Percentiles rank a stretch among this genome's conserved stretches.
Evolutionary conservation across 2,888 invertebrate genomes (phyloP).

Genomic region (Unio delphinus): DNA sequence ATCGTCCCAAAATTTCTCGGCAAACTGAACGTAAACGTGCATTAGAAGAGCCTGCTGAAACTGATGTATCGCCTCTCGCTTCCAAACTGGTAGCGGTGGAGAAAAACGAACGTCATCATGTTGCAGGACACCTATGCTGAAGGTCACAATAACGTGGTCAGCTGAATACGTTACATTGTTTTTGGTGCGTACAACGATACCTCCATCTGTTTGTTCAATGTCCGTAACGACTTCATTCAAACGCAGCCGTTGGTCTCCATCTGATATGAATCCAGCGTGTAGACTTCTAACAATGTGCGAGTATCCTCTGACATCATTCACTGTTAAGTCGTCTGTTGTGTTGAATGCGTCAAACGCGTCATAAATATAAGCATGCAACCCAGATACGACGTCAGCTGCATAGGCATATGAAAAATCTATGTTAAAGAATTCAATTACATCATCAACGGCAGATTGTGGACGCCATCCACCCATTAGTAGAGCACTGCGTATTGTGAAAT

Average conservation of each 20-base stretch:
- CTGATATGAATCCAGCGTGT: not conserved
- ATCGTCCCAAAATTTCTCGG: constrained; percentile 24
- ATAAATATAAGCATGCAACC: constrained; percentile 9
- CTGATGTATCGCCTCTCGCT: constrained; percentile 20
- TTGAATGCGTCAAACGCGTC: constrained; percentile 13
- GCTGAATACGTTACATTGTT: constrained; percentile 14
- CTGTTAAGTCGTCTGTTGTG: constrained; percentile 8
- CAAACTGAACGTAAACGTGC: constrained; percentile 28
- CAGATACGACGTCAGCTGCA: constrained; percentile 12
- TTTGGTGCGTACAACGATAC: constrained; percentile 17
- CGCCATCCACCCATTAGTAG: constrained; percentile 14
- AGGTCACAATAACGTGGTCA: constrained; percentile 30
- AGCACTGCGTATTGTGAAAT: constrained; percentile 13
- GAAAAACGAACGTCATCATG: constrained; percentile 17
- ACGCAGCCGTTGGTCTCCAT: constrained; percentile 8
- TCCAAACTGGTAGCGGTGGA: constrained; percentile 25
- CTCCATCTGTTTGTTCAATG: constrained; percentile 12
- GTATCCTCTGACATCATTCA: constrained; percentile 18
- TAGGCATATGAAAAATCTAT: constrained; percentile 5
- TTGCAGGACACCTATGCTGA: constrained; percentile 37
- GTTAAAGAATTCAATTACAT: constrained; percentile 14
- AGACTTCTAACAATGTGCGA: constrained; percentile 8
- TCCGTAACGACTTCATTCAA: constrained; percentile 18
- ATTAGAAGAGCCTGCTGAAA: constrained; percentile 11
- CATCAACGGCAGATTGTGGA: constrained; percentile 12